Evolutionary conservation across 1,140 invertebrate genomes (phyloP).

Genomic region (Melanaphis sacchari): DNA sequence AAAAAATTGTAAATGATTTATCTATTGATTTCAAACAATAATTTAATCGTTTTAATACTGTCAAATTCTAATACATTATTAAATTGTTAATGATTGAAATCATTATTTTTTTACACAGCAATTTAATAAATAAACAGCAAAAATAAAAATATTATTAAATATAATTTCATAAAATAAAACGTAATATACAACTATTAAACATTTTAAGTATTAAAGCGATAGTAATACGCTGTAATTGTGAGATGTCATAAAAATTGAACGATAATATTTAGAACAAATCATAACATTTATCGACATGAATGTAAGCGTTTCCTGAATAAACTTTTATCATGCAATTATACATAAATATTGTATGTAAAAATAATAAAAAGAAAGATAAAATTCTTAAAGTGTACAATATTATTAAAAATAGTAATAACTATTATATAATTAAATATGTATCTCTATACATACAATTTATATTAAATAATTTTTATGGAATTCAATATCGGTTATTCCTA

Average conservation of each 20-base stretch:
- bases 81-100: not conserved
- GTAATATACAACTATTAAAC: not conserved
- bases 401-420: no score
- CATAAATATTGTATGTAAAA: not conserved
- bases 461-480: not conserved
- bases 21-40: not conserved
- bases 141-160: not conserved
- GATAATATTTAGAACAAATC: not conserved
- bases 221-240: not conserved
- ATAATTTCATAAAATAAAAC: not conserved
- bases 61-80: not conserved
- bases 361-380: not conserved
- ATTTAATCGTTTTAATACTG: not conserved
- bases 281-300: not conserved
- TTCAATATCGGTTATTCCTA: not conserved
- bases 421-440: no score
- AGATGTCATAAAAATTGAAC: not conserved
- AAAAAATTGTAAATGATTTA: not conserved
- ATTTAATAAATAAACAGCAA: not conserved
- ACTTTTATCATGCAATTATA: not conserved
- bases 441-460: not conserved
- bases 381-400: no score
- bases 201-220: not conserved
- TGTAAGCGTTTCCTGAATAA: not conserved
- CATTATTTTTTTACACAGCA: not conserved